phyloP scores from a whole-genome alignment of 2,888 invertebrate species.

The Lasioglossum zephyrum region DNA sequence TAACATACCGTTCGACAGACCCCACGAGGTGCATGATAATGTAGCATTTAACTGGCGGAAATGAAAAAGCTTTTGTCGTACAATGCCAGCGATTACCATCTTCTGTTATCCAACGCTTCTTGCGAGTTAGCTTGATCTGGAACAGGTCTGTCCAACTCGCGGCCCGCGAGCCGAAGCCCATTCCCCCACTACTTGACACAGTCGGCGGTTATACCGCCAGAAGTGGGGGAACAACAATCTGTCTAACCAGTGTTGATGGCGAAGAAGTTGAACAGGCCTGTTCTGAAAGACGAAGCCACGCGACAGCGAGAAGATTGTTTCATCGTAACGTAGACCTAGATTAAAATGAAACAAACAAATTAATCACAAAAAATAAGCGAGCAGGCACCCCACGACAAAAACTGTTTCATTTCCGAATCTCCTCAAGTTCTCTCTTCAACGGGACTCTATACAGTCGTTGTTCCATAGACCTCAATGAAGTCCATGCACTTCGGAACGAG shows the following conservation, averaged over 20 bases:
- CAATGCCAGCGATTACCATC: not conserved
- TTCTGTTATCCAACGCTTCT: not conserved
- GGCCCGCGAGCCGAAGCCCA: too few relatives aligned
- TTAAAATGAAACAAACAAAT: not conserved
- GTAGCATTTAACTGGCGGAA: constrained; percentile 1
- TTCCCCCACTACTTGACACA: too few relatives aligned
- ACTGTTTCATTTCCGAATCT: constrained; percentile 20
- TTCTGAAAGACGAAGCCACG: not conserved
- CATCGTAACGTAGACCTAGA: not conserved
- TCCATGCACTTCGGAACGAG: constrained; percentile 28
- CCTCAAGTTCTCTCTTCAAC: constrained; percentile 40
- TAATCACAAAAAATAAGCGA: not conserved
- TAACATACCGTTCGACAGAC: constrained; percentile 21
- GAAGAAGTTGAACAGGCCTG: not conserved
- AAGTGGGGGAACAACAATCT: too few relatives aligned
- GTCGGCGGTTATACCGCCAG: too few relatives aligned
- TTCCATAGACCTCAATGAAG: constrained; percentile 42
- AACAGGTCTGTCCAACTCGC: too few relatives aligned
- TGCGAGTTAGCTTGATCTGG: not conserved
- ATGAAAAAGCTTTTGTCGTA: constrained; percentile 11
- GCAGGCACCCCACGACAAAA: not conserved
- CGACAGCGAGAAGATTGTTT: not conserved
- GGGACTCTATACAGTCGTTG: constrained; percentile 33
- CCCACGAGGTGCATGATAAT: constrained; percentile 31
- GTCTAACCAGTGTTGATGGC: too few relatives aligned